Evolutionary conservation across 53 echinoderm and acorn worm genomes (phyloP).

Genomic region (Arbacia lixula): DNA sequence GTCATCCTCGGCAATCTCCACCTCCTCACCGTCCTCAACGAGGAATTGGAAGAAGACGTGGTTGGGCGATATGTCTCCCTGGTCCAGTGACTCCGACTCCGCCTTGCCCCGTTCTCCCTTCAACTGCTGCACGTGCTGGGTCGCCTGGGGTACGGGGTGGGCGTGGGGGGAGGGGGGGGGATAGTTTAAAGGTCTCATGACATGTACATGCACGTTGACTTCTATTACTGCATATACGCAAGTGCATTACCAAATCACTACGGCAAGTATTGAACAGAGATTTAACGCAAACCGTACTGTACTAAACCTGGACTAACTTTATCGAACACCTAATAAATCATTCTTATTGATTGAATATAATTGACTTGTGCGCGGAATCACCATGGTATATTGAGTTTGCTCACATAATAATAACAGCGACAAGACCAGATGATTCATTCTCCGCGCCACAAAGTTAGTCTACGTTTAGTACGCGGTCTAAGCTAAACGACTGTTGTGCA

Average conservation of each 20-base stretch:
- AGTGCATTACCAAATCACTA: background rate
- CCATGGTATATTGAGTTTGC: too few species aligned
- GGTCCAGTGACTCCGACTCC: slow-evolving; percentile 67
- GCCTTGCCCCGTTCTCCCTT: slow-evolving; percentile 84
- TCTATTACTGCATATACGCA: too few species aligned
- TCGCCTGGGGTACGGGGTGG: slow-evolving; percentile 51
- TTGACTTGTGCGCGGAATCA: too few species aligned
- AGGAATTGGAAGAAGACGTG: slow-evolving; percentile 64
- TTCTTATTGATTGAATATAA: too few species aligned
- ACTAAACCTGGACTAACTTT: too few species aligned
- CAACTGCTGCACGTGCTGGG: slow-evolving; percentile 67
- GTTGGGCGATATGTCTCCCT: slow-evolving; percentile 16
- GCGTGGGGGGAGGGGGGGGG: background rate
- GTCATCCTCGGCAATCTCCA: slow-evolving; percentile 10
- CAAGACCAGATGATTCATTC: too few species aligned
- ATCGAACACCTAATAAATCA: too few species aligned
- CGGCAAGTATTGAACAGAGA: background rate
- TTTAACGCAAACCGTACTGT: background rate
- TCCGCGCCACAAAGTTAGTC: too few species aligned
- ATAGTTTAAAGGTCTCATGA: background rate
- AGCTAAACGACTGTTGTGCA: too few species aligned
- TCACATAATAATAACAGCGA: too few species aligned
- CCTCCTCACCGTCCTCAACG: slow-evolving; percentile 11
- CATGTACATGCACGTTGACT: background rate
- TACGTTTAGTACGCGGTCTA: too few species aligned